Conservation (phyloP, 2,888 invertebrate genomes). For the Mimumesa dahlbomi region DNA sequence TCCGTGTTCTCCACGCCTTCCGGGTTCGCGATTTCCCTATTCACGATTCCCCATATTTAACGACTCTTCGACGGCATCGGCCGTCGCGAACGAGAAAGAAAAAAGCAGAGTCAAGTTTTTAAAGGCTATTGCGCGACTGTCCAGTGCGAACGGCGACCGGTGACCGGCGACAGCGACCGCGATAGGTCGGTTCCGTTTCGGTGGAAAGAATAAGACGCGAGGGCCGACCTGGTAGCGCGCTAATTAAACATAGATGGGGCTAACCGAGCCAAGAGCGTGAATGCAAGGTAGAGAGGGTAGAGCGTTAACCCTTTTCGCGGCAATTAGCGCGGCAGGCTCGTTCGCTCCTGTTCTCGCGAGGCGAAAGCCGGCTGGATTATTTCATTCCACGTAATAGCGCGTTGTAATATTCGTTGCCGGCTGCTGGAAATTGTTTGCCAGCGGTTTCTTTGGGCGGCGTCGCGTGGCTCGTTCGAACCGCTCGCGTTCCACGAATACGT, state of each 20-base stretch:
- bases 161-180: too few species aligned
- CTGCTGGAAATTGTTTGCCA: slow-evolving; percentile 76
- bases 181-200: too few species aligned
- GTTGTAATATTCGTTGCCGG: slow-evolving; percentile 78
- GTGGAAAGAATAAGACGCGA: too few species aligned
- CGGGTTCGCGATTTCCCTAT: background rate
- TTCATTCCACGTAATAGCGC: slow-evolving; percentile 77
- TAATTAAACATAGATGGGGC: slow-evolving; percentile 72
- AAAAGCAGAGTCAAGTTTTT: too few species aligned
- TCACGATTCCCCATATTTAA: slow-evolving; percentile 64
- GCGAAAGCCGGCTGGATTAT: slow-evolving; percentile 74
- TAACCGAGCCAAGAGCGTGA: slow-evolving; percentile 61
- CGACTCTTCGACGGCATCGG: too few species aligned
- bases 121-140: too few species aligned
- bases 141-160: too few species aligned
- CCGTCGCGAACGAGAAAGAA: too few species aligned
- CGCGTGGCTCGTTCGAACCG: background rate
- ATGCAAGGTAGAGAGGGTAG: slow-evolving; percentile 36
- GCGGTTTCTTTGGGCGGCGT: slow-evolving; percentile 34
- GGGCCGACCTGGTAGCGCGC: too few species aligned
- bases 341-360: slow-evolving; percentile 75
- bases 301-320: slow-evolving; percentile 77
- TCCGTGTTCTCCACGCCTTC: background rate
- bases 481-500: background rate
- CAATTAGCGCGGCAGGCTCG: slow-evolving; percentile 76